Evolutionary conservation across 2,888 invertebrate genomes (phyloP), one percentile per base, ranked within the genome.

Genomic region (Willowsia nigromaculata): DNA sequence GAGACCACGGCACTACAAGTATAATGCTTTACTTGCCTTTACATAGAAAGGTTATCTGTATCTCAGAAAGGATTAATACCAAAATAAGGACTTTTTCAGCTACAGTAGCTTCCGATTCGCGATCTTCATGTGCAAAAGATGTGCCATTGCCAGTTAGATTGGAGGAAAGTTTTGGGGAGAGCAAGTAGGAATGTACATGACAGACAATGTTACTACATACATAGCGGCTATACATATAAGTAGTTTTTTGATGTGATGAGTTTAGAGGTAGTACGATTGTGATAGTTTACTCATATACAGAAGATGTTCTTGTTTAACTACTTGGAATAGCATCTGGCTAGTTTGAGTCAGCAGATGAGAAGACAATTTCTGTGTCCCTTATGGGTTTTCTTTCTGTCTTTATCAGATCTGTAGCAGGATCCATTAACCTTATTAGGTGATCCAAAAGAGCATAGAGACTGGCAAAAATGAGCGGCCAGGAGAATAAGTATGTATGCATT

Each of bases 401-500:
- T 82, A 74, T 87, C 74, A 74, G 87, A 87, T 87, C 71, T 82
- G 65, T 53, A 86, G 65, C 53, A 87, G 74, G 65, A 87, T 87
- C 87, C 87, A 87, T 87, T 87, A 87, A 87, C 87, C 87, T 74
- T 87, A 87, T 87, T 87, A 87, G 71, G 68, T 56, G 80, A 86
- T 87, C 82, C 56, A 71, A 50, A 85, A 85, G 65, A 62, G 71
- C n/a, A 18, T 15, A 71, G 22, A 25, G 22, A 43, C 71, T 43
- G 11, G 43, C 18, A 25, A 71, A 71, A 71, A 71, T 43, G 43
- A 43, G 71, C 40, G 22, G 13, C 43, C 43, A 15, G 43, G 18
- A n/a, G 37, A 15, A 18, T n/a, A 37, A 37, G 18, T 18, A 68
- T n/a, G 37, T 40, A 43, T 59, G 43, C 25, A 81, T 40, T 37